Conservation (phyloP, 2,797 vertebrate genomes). For the Sphaeramia orbicularis region DNA sequence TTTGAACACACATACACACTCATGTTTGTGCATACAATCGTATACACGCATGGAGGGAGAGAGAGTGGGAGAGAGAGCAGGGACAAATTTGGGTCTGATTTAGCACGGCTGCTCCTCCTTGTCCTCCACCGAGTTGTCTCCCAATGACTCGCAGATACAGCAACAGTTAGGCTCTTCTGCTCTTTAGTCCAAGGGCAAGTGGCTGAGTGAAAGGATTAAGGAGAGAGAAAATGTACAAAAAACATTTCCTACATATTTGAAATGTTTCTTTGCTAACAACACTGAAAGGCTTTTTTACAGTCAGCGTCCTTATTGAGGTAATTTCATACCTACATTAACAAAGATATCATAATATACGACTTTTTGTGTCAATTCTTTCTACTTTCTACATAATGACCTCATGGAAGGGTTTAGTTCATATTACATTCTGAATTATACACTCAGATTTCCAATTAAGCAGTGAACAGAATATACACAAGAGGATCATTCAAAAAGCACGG, state of each 20-base stretch:
- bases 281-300: not conserved
- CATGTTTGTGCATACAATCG: slow-evolving; percentile 21
- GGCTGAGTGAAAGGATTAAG: slow-evolving; percentile 37
- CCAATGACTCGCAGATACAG: slow-evolving; percentile 32
- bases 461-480: too few relatives aligned
- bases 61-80: not conserved
- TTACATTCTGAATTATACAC: too few relatives aligned
- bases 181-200: slow-evolving; percentile 38
- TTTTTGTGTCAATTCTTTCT: too few relatives aligned
- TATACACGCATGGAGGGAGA: too few relatives aligned
- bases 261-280: not conserved
- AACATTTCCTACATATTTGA: too few relatives aligned
- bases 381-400: too few relatives aligned
- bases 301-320: too few relatives aligned
- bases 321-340: too few relatives aligned
- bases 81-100: slow-evolving; percentile 44
- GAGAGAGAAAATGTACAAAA: slow-evolving; percentile 12
- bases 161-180: slow-evolving; percentile 29
- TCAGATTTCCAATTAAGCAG: too few relatives aligned
- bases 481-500: too few relatives aligned
- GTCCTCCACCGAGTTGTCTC: slow-evolving; percentile 31
- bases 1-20: slow-evolving; percentile 24
- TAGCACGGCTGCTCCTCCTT: slow-evolving; percentile 34
- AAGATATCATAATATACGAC: too few relatives aligned
- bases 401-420: too few relatives aligned